These are phyloP conservation scores for Myiozetetes cayanensis DNA, from an alignment of 2,113 vertebrate species.

Conservation along the genomic window DNA sequence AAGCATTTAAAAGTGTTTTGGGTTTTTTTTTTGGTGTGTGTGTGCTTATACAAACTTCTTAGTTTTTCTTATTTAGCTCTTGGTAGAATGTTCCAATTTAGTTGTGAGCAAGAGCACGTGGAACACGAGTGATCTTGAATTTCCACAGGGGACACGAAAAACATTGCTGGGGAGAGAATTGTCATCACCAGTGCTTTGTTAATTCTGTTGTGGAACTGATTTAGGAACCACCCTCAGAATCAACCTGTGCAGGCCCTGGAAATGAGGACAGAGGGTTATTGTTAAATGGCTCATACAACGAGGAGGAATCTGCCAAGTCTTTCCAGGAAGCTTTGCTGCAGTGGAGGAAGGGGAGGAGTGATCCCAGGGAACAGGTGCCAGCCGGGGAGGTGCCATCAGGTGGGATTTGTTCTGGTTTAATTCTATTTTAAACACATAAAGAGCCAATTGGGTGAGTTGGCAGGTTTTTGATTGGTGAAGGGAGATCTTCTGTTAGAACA, in stretches of 20 bases:
- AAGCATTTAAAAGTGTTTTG: not conserved
- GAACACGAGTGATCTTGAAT: not conserved
- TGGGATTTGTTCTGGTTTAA: conserved; percentile 26
- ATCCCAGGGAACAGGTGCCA: not conserved
- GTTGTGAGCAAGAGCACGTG: not conserved
- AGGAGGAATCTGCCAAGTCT: conserved; percentile 76
- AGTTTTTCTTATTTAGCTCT: not conserved
- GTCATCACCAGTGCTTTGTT: not conserved
- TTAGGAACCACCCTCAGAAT: conserved; percentile 36
- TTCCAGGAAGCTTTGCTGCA: conserved; percentile 82
- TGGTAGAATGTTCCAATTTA: not conserved
- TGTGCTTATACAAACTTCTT: not conserved
- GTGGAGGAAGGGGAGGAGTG: conserved; percentile 68
- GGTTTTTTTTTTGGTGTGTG: accelerated
- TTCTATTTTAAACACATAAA: not conserved
- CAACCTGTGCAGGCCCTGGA: not conserved
- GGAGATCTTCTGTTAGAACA: not conserved
- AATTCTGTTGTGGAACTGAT: conserved; percentile 18
- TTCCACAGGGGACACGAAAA: not conserved
- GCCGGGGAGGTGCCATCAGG: conserved; percentile 64
- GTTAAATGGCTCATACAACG: conserved; percentile 73
- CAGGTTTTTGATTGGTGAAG: not conserved
- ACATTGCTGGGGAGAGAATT: not conserved
- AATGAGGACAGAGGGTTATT: conserved; percentile 20
- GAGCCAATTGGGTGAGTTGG: not conserved